A percentile compares a stretch with the other conserved stretches of the same genome.
phyloP scores from a whole-genome alignment of 2,797 vertebrate genomes.

The Molossus molossus region DNA sequence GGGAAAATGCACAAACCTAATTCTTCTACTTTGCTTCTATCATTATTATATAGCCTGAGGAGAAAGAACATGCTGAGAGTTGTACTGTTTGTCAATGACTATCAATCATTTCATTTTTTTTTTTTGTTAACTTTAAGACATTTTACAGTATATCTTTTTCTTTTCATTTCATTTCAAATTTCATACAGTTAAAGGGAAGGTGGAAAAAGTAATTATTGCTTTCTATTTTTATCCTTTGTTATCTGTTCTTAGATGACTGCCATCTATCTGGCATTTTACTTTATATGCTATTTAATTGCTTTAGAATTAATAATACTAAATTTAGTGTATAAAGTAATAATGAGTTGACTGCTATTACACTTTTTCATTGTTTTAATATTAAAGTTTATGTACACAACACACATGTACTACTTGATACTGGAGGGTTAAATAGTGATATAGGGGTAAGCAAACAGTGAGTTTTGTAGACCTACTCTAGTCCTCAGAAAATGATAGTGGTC shows the following conservation, averaged over 20 bases:
- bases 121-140: background rate
- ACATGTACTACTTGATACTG: constrained; percentile 22
- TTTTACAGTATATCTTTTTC: background rate
- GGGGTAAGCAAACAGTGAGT: background rate
- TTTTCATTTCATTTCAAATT: constrained; percentile 75
- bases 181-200: constrained; percentile 68
- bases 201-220: background rate
- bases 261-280: background rate
- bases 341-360: background rate
- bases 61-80: constrained; percentile 87
- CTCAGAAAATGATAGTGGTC: background rate
- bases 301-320: constrained; percentile 69
- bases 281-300: constrained; percentile 34
- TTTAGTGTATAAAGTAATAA: constrained; percentile 42
- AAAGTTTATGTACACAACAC: background rate
- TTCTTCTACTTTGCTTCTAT: constrained; percentile 87
- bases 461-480: background rate
- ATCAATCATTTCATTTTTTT: constrained; percentile 47
- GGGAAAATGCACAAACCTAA: constrained; percentile 88
- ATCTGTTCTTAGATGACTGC: constrained; percentile 35
- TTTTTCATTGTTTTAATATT: constrained; percentile 55
- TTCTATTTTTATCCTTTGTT: constrained; percentile 55
- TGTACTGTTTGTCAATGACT: constrained; percentile 55
- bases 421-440: background rate
- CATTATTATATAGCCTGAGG: constrained; percentile 88